Evolutionary conservation across 2,113 vertebrate species (phyloP), one percentile per base, ranked within the genome.

Genomic region (Nesospiza acunhae): DNA sequence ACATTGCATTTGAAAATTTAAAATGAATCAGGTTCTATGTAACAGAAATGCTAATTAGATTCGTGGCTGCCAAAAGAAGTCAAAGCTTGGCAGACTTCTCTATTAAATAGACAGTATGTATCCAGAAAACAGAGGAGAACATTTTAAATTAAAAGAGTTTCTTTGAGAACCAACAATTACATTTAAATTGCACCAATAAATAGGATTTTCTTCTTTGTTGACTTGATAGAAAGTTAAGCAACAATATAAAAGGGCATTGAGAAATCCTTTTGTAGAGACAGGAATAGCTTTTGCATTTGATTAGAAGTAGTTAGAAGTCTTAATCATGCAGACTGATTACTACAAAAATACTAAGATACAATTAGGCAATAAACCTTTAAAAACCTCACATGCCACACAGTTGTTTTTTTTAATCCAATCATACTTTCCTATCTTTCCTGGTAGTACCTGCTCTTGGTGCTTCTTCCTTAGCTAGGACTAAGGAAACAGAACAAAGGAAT

Each of bases 41-140:
- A 92, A 83, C 59, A 95, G 88, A 93, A 90, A 97, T 86, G 90
- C 83, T 94, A 94, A 96, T 95, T 74, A 90, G 88, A 90, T 24
- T 80, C 0, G 0, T 0, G 0, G 77, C 35, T 94, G 92, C 92
- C 94, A 95, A 73, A 84, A 93, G 75, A 76, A 88, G 85, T 77
- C 90, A 69, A 73, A 95, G 83, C 82, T 90, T 92, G 75, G 92
- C 96, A 94, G 76, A 47, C 19, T 0, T 35, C 58, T 93, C 89
- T 69, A 39, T 88, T 84, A 95, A 95, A 91, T 47, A 95, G 76
- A 92, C 42, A 74, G 80, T 33, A 92, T 55, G 52, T 59, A 93
- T 70, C 79, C 88, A 95, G 86, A 95, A 95, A 79, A 87, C 73
- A 95, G 89, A 78, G 46, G 13, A 90, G 86, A 93, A 72, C 49